A percentile compares a stretch with the other conserved stretches of the same genome.
Conservation (phyloP, 1,140 invertebrate genomes). For the Tetragnatha versicolor region DNA sequence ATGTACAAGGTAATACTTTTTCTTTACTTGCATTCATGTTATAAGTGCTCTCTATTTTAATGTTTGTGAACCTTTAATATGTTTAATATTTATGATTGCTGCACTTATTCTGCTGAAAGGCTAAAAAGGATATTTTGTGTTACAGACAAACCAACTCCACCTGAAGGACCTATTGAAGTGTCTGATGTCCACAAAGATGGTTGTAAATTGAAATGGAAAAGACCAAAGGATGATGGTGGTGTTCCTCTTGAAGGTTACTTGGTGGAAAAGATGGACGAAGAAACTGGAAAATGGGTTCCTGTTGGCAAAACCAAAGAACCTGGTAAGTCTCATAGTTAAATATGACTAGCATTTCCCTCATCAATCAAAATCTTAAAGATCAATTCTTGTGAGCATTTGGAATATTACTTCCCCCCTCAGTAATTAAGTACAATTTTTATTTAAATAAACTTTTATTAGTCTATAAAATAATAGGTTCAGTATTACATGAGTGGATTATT, state of each 20-base stretch:
- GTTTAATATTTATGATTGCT: neutral
- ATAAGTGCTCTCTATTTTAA: neutral
- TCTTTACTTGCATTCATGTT: neutral
- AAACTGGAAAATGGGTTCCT: conserved; percentile 85
- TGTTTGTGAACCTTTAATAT: neutral
- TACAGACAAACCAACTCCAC: conserved; percentile 81
- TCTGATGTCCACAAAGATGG: conserved; percentile 91
- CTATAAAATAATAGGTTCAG: neutral
- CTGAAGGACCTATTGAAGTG: conserved; percentile 88
- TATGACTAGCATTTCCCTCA: too few relatives aligned
- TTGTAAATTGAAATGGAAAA: conserved; percentile 95
- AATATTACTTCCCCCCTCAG: neutral
- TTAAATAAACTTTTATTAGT: neutral
- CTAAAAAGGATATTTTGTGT: conserved; percentile 24
- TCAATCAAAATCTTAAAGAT: too few relatives aligned
- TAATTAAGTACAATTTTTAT: neutral
- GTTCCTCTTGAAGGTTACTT: conserved; percentile 89
- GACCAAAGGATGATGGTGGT: conserved; percentile 88
- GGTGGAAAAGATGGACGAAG: conserved; percentile 93
- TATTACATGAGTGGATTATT: conserved; percentile 2
- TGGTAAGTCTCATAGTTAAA: conserved; percentile 73
- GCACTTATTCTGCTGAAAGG: neutral
- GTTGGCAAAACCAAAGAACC: conserved; percentile 61
- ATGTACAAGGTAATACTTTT: conserved; percentile 66
- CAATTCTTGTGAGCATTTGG: neutral